These are phyloP conservation scores for Drosophila pseudoobscura DNA, from an alignment of 1,140 invertebrate species.

Conservation along the genomic window DNA sequence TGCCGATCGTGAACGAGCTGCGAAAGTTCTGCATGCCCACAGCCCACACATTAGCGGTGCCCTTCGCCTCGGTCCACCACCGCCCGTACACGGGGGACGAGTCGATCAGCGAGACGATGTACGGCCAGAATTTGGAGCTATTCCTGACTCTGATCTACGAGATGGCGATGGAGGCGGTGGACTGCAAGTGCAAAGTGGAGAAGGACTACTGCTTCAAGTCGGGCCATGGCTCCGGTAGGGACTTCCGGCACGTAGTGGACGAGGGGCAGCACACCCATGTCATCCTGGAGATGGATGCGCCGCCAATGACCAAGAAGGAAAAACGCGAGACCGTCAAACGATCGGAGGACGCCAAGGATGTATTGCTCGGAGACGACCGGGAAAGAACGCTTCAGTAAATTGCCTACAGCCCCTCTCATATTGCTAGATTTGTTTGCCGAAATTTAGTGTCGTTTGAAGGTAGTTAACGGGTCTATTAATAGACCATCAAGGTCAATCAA, in stretches of 20 bases:
- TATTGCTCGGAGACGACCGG: too few species aligned
- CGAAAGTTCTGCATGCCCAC: conserved; percentile 15
- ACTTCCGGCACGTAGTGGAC: conserved; percentile 4
- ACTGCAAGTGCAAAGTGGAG: conserved; percentile 41
- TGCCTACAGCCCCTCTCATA: too few species aligned
- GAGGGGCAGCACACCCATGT: background rate
- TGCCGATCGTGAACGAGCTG: conserved; percentile 37
- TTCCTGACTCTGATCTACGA: conserved; percentile 29
- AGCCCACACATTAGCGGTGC: conserved; percentile 18
- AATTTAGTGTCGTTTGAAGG: too few species aligned
- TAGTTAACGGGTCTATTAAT: too few species aligned
- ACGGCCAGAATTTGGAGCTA: conserved; percentile 9
- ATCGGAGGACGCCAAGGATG: too few species aligned
- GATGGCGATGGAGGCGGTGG: conserved; percentile 16
- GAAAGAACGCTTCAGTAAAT: too few species aligned
- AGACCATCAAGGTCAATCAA: too few species aligned
- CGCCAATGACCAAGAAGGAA: background rate
- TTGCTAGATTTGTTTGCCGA: too few species aligned
- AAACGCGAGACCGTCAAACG: too few species aligned
- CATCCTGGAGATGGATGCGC: conserved; percentile 27
- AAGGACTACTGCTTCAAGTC: conserved; percentile 18
- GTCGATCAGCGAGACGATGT: background rate
- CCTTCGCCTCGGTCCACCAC: conserved; percentile 36
- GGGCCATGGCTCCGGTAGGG: conserved; percentile 4
- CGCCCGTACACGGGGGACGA: conserved; percentile 12